Percentiles rank a stretch among this genome's conserved stretches.
phyloP scores from a whole-genome alignment of 2,113 vertebrate species.

The Phyllopteryx taeniolatus region DNA sequence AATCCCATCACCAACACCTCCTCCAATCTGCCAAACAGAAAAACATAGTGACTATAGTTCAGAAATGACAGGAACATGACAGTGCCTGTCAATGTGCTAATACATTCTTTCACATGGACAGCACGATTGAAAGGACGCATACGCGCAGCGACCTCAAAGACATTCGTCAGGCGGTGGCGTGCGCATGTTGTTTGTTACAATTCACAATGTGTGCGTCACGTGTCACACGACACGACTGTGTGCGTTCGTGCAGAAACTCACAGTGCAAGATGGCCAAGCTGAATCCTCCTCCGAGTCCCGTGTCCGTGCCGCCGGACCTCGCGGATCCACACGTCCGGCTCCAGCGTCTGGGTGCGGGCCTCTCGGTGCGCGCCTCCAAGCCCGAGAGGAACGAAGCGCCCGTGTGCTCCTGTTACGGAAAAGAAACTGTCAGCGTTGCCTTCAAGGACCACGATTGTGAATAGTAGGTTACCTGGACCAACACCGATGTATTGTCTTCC shows the following conservation, averaged over 20 bases:
- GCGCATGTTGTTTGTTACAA: conserved; percentile 3
- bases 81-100: background rate
- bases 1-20: conserved; percentile 88
- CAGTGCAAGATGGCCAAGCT: conserved; percentile 74
- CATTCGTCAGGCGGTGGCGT: conserved; percentile 11
- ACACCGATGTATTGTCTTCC: conserved; percentile 85
- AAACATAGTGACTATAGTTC: conserved; percentile 2
- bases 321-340: conserved; percentile 84
- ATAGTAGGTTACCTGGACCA: conserved; percentile 80
- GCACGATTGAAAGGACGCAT: conserved; percentile 20
- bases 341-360: conserved; percentile 88
- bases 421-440: background rate
- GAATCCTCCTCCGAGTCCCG: conserved; percentile 76
- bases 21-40: conserved; percentile 77
- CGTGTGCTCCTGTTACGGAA: conserved; percentile 80
- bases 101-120: conserved; percentile 34
- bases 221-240: background rate
- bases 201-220: conserved; percentile 12
- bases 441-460: background rate
- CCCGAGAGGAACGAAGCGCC: conserved; percentile 75
- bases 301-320: conserved; percentile 83
- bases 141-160: conserved; percentile 1
- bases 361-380: conserved; percentile 72
- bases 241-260: conserved; percentile 65
- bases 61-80: conserved; percentile 19